Base-by-base conservation (phyloP, 37 sponge, comb jelly and placozoan genomes). In the Diacarnus erythraeanus region DNA sequence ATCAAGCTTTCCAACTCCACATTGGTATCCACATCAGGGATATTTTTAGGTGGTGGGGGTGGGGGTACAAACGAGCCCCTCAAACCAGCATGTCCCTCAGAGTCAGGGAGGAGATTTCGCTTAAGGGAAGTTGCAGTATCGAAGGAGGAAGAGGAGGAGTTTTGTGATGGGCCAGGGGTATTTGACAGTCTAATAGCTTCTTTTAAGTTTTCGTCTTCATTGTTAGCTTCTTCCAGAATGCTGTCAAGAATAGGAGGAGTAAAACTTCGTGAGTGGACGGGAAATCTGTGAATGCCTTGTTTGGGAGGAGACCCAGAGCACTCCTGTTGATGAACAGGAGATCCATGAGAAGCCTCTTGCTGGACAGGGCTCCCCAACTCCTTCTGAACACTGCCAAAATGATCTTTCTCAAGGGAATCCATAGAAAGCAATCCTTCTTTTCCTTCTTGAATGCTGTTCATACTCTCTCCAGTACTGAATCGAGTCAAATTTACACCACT, bases 1-100 rank as follows among this genome's bases (percentile, higher is more conserved):
- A 82, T 56, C 8, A 74, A 64, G 0, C 78, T 66, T 0, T 40
- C 23, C 31, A 91, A 61, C 60, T 91, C 91, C 23, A 38, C 23
- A 31, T 85, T 25, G 0, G 75, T 29, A 26, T 84, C 51, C 42
- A 67, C 64, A 21, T 66, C 27, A 2, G 74, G 69, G 1, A 83
- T 30, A 36, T 61, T 54, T 38, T 72, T 71, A 23, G 68, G 79
- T 1, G 30, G 51, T 5, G 42, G 79, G 51, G 80, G 56, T 27
- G 31, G 56, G 74, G 35, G 3, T 17, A 60, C 4, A 25, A 25
- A 60, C 51, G 51, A 47, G 51, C 10, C 51, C 12, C 51, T 47
- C 51, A 47, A 47, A 12, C 12, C 12, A 6, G 10, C 10, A 6
- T 12, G 6, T 12, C 12, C 51, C 10, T 47, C 51, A n/a, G n/a